These are phyloP conservation scores for Callyntrura guangdongensis DNA, from an alignment of 2,888 invertebrate species.

Conservation along the genomic window DNA sequence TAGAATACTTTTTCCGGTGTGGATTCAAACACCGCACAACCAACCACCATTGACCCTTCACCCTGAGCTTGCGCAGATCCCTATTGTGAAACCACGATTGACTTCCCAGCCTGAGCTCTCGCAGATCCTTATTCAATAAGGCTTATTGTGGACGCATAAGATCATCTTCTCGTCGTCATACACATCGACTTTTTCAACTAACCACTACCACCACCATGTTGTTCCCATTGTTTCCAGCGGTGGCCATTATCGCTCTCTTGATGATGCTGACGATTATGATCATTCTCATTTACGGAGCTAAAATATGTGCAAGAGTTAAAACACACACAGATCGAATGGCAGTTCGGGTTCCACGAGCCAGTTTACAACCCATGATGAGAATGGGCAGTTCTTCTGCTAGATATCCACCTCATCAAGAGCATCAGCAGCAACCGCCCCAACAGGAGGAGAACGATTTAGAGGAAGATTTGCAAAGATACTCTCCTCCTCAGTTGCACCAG, in stretches of 20 bases:
- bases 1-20: conserved; percentile 94
- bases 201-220: conserved; percentile 87
- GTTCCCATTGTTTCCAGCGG: conserved; percentile 92
- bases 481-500: background rate
- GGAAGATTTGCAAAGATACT: conserved; percentile 26
- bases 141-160: conserved; percentile 35
- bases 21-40: conserved; percentile 93
- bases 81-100: conserved; percentile 90
- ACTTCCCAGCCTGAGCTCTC: conserved; percentile 83
- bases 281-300: conserved; percentile 91
- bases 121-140: conserved; percentile 70
- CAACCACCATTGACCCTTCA: conserved; percentile 89
- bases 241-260: conserved; percentile 91
- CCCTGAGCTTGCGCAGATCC: conserved; percentile 82
- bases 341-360: conserved; percentile 52
- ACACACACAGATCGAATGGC: conserved; percentile 64
- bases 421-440: conserved; percentile 44
- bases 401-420: conserved; percentile 17
- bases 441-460: background rate
- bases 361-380: conserved; percentile 70
- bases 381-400: conserved; percentile 49
- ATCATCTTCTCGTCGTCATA: background rate
- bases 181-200: background rate
- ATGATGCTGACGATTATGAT: conserved; percentile 91
- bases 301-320: conserved; percentile 87